Evolutionary conservation across 2,888 invertebrate species (phyloP).

Genomic region (Teinopalpus imperialis): DNA sequence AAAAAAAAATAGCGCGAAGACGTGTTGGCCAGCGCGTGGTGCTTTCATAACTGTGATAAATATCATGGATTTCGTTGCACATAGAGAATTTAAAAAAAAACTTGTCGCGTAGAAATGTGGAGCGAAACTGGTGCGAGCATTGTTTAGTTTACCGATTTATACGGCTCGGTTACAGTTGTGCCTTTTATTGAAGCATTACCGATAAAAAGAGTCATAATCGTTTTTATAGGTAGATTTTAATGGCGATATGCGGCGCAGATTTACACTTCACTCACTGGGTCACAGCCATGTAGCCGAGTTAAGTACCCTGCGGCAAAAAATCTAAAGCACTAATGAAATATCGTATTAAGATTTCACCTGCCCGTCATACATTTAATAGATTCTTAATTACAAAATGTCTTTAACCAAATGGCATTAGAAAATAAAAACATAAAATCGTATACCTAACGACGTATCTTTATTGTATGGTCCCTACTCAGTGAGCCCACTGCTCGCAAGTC

Average conservation of each 20-base stretch:
- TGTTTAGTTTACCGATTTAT: slow-evolving; percentile 82
- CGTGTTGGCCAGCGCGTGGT: slow-evolving; percentile 75
- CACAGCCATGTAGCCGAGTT: slow-evolving; percentile 32
- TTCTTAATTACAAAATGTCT: neutral
- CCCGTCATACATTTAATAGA: neutral
- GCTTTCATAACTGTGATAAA: slow-evolving; percentile 79
- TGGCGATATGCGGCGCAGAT: slow-evolving; percentile 64
- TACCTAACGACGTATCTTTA: too few relatives aligned
- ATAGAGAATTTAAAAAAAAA: slow-evolving; percentile 70
- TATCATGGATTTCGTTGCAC: slow-evolving; percentile 63
- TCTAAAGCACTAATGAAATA: neutral
- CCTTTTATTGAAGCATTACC: slow-evolving; percentile 80
- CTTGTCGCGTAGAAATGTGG: slow-evolving; percentile 73
- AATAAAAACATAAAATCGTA: too few relatives aligned
- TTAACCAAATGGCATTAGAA: too few relatives aligned
- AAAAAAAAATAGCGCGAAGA: slow-evolving; percentile 47
- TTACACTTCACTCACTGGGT: slow-evolving; percentile 54
- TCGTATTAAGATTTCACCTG: neutral
- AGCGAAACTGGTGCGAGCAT: slow-evolving; percentile 75
- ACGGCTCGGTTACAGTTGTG: slow-evolving; percentile 80
- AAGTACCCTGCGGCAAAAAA: neutral
- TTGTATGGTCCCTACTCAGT: too few relatives aligned
- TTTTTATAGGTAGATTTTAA: slow-evolving; percentile 76
- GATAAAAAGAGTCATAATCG: slow-evolving; percentile 78
- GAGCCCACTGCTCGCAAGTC: too few relatives aligned